Evolutionary conservation across 2,888 invertebrate genomes (phyloP), one percentile per base, ranked within the genome.

Genomic region (Drosophila demipolita): DNA sequence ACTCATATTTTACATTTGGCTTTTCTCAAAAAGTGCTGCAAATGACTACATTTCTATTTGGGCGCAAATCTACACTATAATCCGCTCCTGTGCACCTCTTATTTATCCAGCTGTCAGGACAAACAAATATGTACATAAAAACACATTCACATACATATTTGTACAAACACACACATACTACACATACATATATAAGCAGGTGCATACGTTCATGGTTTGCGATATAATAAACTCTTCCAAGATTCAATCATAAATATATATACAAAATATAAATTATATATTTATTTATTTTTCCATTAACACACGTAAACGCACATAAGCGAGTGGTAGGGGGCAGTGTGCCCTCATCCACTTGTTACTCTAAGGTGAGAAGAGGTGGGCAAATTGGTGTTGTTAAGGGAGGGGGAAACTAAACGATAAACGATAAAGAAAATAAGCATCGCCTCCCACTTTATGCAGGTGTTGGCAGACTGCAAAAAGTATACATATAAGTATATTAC

Each of bases 311-410:
- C 58, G 48, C 12, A 38, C 35, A 26, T 6, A 33, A 32, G 50
- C n/a, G 35, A 48, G 55, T 4, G 20, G 33, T 23, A 32, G 29
- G 55, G 2, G 50, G 20, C 11, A 38, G 49, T 32, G 53, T 58
- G 23, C 8, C 64, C 50, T 58, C 60, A 70, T 81, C 83, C 82
- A 86, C 89, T 88, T 85, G 89, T 85, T 85, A 88, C 88, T 73
- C 59, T 36, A 26, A 7, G 32, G 17, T 48, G 36, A 35, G 60
- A 23, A 35, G 32, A 17, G 32, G 40, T 42, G 2, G 23, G 59
- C n/a, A 65, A 68, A 64, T 73, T 63, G 53, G 20, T 36, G 8
- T 40, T 59, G 50, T 66, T 64, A 35, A 58, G 54, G 54, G 53
- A 29, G 32, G 15, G 7, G 4, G 4, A 23, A 15, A 23, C 54